Base-by-base conservation (phyloP, 2,797 vertebrate species). In the Peromyscus aztecus region DNA sequence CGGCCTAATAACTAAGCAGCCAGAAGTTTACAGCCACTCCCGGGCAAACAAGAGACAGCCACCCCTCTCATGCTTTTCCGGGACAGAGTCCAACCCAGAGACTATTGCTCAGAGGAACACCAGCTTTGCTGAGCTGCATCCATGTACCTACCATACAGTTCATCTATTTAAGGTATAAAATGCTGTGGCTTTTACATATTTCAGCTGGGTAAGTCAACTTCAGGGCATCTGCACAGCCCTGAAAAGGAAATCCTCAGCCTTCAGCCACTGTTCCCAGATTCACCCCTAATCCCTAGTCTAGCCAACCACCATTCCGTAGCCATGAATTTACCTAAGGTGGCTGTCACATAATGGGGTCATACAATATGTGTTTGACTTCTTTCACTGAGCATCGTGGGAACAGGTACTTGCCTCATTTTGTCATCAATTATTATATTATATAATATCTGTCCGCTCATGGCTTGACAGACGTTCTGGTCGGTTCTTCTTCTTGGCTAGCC, bases 351-450 rank as follows among this genome's bases (percentile, higher is more conserved):
- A 59, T 13, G 24, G 17, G 5, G 40, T 8, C 69, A 5, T 52
- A 27, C 1, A 55, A 0, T 67, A 0, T 1, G 17, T 57, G 21
- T 4, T 67, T 31, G 57, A 34, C 14, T 55, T 63, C 71, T 77
- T 9, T 73, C 3, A 21, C 34, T 43, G 14, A 21, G 3, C 2
- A 12, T 40, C 0, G 9, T 6, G 24, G 8, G 3, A 7, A 27
- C 46, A 82, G 43, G 37, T 1, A 49, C 37, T n/a, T 23, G 8
- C 23, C 23, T 55, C 77, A 29, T 16, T 82, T 69, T 24, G 27
- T 31, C 31, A 1, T 19, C 31, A 49, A 46, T 86, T 21, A 81
- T 34, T 19, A 1, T 46, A 14, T 81, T 65, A 10, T 24, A 46
- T 46, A 23, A 11, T 49, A 13, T 73, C 55, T 21, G 10, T 75